These are phyloP conservation scores for Pogonophryne albipinna DNA, from an alignment of 2,797 vertebrate genomes.

Conservation along the genomic window DNA sequence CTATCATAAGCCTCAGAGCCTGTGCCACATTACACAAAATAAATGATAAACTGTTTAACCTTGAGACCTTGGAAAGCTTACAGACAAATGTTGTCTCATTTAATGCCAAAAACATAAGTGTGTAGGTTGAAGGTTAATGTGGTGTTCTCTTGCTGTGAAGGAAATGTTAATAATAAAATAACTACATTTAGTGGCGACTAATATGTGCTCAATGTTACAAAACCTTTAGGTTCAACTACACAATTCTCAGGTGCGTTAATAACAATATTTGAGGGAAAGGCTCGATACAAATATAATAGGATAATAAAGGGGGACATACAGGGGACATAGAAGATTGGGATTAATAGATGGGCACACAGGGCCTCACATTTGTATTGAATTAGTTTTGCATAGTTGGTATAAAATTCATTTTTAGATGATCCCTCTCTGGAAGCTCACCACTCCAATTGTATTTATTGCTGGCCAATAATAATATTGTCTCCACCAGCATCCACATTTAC, in stretches of 20 bases:
- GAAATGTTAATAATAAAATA: slow-evolving; percentile 15
- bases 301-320: slow-evolving; percentile 2
- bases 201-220: background rate
- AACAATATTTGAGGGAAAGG: background rate
- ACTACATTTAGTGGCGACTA: background rate
- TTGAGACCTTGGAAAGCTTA: background rate
- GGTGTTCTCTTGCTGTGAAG: background rate
- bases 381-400: background rate
- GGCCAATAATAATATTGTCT: background rate
- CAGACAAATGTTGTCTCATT: slow-evolving; percentile 25
- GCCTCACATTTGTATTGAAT: slow-evolving; percentile 11
- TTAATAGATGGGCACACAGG: background rate
- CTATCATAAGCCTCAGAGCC: slow-evolving; percentile 3
- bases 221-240: slow-evolving; percentile 16
- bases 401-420: background rate
- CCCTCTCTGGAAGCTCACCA: slow-evolving; percentile 1
- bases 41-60: slow-evolving; percentile 33
- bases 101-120: background rate
- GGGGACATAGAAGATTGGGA: background rate
- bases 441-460: slow-evolving; percentile 4
- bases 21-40: slow-evolving; percentile 18
- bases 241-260: slow-evolving; percentile 3
- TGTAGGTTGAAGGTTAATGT: slow-evolving; percentile 23
- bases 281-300: background rate
- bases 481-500: background rate